A percentile compares a stretch with the other conserved stretches of the same genome.
phyloP scores from a whole-genome alignment of 2,888 invertebrate species.

The Geophilus truncorum region DNA sequence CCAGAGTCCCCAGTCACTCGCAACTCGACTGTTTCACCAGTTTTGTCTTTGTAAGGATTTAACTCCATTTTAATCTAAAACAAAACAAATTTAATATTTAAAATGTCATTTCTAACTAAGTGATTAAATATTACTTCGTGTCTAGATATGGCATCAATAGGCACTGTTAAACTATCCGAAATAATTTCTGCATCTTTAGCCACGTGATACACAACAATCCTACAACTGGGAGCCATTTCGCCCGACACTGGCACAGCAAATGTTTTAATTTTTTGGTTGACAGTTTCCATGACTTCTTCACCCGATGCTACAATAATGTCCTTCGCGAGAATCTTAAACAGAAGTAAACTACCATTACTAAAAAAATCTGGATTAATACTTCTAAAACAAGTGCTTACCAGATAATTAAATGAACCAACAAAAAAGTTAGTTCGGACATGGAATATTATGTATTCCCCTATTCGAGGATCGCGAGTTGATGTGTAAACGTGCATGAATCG shows the following conservation, averaged over 20 bases:
- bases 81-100: not conserved
- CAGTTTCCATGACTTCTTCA: slow-evolving; percentile 74
- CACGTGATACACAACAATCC: slow-evolving; percentile 53
- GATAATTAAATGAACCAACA: slow-evolving; percentile 52
- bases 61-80: slow-evolving; percentile 50
- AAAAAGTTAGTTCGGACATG: slow-evolving; percentile 53
- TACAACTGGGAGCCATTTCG: slow-evolving; percentile 57
- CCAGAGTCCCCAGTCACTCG: slow-evolving; percentile 54
- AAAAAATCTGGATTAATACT: too few relatives aligned
- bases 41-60: slow-evolving; percentile 56
- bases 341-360: too few relatives aligned
- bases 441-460: slow-evolving; percentile 55
- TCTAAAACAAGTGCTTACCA: slow-evolving; percentile 46
- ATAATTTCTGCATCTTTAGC: slow-evolving; percentile 51
- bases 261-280: slow-evolving; percentile 46
- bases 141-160: slow-evolving; percentile 53
- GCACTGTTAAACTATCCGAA: slow-evolving; percentile 54
- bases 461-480: slow-evolving; percentile 50
- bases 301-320: slow-evolving; percentile 54
- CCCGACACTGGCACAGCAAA: slow-evolving; percentile 54
- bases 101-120: too few relatives aligned
- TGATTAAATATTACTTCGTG: too few relatives aligned
- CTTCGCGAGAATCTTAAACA: slow-evolving; percentile 54
- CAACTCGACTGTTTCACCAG: slow-evolving; percentile 54
- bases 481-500: slow-evolving; percentile 52